Evolutionary conservation across 30 jellyfish, hydroid and myxozoan species (phyloP).

Genomic region (Turritopsis rubra): DNA sequence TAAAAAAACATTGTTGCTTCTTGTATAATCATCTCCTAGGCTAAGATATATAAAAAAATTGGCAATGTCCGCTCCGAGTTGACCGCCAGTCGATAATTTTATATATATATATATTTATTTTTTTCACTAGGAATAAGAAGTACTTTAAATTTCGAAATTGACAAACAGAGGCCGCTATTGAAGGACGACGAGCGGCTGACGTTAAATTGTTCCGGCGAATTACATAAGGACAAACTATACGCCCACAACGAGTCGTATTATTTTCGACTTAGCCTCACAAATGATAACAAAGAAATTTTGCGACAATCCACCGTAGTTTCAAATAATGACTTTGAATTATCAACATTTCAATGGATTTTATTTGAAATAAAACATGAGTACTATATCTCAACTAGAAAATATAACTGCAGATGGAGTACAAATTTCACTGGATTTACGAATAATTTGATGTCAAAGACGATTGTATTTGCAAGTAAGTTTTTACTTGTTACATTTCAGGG

Average conservation of each 20-base stretch:
- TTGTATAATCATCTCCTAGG: no score
- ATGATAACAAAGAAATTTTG: not conserved
- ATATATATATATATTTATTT: no score
- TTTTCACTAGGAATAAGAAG: not conserved
- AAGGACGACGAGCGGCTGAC: not conserved
- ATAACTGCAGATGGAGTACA: not conserved
- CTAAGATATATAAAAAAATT: no score
- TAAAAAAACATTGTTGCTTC: no score
- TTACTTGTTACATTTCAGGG: not conserved
- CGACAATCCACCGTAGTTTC: not conserved
- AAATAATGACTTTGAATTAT: not conserved
- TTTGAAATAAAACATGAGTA: not conserved
- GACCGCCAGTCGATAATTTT: no score
- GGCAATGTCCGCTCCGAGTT: no score
- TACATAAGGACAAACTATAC: not conserved
- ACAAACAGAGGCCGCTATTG: not conserved
- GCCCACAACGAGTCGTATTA: not conserved
- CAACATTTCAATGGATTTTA: not conserved
- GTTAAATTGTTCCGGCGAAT: not conserved
- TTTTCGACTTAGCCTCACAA: not conserved
- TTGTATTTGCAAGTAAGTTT: slow-evolving; percentile 3
- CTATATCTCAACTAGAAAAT: not conserved
- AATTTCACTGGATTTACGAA: slow-evolving; percentile 3
- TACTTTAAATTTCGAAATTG: not conserved
- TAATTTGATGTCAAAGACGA: not conserved